Evolutionary conservation across 2,113 vertebrate genomes (phyloP).

Genomic region (Ailuropoda melanoleuca): DNA sequence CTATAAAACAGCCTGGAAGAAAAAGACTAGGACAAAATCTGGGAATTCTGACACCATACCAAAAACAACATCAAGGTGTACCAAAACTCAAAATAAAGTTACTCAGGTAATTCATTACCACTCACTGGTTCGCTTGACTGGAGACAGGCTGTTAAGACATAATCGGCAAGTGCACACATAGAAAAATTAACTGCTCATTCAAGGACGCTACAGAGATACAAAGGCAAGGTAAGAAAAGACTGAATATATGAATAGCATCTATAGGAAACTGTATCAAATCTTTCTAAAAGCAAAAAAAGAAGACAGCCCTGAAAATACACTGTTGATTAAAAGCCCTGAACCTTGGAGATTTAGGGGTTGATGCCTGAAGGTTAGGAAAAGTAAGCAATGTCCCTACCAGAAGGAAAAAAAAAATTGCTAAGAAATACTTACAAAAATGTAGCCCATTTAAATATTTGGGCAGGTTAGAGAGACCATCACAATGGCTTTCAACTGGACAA

Average conservation of each 20-base stretch:
- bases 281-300: constrained; percentile 29
- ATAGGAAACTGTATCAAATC: constrained; percentile 35
- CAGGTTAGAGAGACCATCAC: constrained; percentile 17
- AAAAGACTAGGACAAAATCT: constrained; percentile 9
- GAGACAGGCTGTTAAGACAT: neutral
- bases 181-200: constrained; percentile 61
- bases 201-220: constrained; percentile 47
- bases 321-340: constrained; percentile 34
- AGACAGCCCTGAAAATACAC: constrained; percentile 48
- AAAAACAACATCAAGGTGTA: constrained; percentile 12
- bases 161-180: neutral
- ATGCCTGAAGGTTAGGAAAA: constrained; percentile 13
- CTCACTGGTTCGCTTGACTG: constrained; percentile 10
- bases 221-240: constrained; percentile 46
- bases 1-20: neutral
- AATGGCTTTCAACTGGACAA: neutral
- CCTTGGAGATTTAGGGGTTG: neutral
- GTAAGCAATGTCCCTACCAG: neutral
- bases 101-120: constrained; percentile 13
- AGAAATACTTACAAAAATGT: neutral
- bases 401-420: neutral
- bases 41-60: neutral
- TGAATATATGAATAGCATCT: constrained; percentile 32
- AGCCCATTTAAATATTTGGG: neutral
- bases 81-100: constrained; percentile 56